Base-by-base conservation (phyloP, 1,140 invertebrate genomes). In the Ceratina japonica region DNA sequence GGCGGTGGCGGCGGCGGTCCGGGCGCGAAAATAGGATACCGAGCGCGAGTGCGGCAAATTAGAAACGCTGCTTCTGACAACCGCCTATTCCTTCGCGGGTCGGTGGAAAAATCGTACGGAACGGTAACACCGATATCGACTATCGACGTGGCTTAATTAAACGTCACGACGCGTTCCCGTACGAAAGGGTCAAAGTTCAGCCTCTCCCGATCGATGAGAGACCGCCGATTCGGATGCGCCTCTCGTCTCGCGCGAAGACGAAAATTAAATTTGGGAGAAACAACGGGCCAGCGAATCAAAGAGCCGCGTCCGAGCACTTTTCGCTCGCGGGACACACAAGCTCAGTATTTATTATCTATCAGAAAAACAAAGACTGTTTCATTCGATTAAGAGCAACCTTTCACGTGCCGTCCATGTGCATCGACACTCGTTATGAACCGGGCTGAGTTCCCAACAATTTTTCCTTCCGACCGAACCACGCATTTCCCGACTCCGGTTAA, bases 61-160 rank as follows among this genome's bases (percentile, higher is more conserved):
- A 72, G 16, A 16, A 37, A 22, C 20, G 15, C 27, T 71, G 51
- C 54, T 44, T 5, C 22, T 59, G 56, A 72, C 70, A 56, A 59
- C 69, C 37, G 10, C 2, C 37, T 27, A 22, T 49, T 49, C 54
- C 31, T 59, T 59, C 44, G 15, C 16, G 3, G 16, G 44, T 16
- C 31, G n/a, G 20, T 13, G 56, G 16, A 61, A 59, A 71, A 59
- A 72, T 49, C 24, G 54, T 44, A 44, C 27, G 15, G 54, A n/a
- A 22, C 52, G 31, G 54, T 58, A 73, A 73, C 71, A 63, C 37
- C 22, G 12, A 8, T 49, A 62, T 24, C 59, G 71, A 62, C 15
- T 24, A 49, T 72, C 71, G 59, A 73, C 70, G 37, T 56, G n/a
- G 61, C 62, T 54, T 75, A 75, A 75, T 75, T 75, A 75, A 75